These are phyloP conservation scores for Sphaeridia pumilis DNA, from an alignment of 2,888 invertebrate species.

Conservation along the genomic window DNA sequence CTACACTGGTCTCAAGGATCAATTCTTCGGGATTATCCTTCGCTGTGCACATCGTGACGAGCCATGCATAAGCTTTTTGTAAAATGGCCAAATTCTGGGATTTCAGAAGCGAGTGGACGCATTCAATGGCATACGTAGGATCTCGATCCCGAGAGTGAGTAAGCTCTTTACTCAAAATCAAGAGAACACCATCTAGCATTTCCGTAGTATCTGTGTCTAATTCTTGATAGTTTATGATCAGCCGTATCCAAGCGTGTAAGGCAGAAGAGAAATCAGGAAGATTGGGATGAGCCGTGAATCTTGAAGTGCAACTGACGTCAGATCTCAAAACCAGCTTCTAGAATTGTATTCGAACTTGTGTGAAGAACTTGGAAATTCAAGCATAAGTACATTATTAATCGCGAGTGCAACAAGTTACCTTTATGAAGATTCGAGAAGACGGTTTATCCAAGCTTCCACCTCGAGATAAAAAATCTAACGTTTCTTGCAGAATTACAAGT, in stretches of 20 bases:
- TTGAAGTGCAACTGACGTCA: neutral
- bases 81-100: constrained; percentile 26
- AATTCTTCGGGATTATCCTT: neutral
- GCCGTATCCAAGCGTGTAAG: constrained; percentile 23
- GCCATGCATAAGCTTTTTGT: constrained; percentile 29
- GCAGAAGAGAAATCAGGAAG: constrained; percentile 4
- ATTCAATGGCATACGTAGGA: constrained; percentile 15
- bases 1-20: constrained; percentile 4
- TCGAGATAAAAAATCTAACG: constrained; percentile 5
- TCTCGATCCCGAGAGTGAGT: constrained; percentile 10
- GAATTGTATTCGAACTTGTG: neutral
- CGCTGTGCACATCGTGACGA: constrained; percentile 4
- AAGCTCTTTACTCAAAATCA: constrained; percentile 17
- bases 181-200: constrained; percentile 17
- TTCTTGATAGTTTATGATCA: constrained; percentile 19
- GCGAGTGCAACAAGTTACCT: neutral
- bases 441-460: neutral
- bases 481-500: constrained; percentile 1
- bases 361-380: neutral
- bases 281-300: neutral
- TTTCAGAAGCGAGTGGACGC: constrained; percentile 21
- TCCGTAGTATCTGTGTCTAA: constrained; percentile 18
- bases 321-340: too few relatives aligned
- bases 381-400: neutral
- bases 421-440: constrained; percentile 4